Evolutionary conservation across 2,888 invertebrate genomes (phyloP).

Genomic region (Syrista parreyssii): DNA sequence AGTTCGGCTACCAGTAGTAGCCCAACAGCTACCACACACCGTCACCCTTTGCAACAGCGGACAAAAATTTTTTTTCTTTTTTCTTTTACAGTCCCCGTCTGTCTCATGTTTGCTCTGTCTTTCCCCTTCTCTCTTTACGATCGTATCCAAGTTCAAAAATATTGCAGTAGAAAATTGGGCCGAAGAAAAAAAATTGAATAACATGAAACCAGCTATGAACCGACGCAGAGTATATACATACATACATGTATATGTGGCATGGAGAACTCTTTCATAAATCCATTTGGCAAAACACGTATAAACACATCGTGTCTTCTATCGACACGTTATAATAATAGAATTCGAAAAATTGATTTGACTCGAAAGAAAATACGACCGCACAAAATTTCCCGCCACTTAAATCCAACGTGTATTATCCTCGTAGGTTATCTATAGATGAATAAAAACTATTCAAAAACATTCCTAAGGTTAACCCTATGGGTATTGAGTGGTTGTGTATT

Average conservation of each 20-base stretch:
- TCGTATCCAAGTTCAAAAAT: not conserved
- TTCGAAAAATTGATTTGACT: not conserved
- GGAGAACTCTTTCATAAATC: not conserved
- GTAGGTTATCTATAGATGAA: not conserved
- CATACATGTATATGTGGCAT: not conserved
- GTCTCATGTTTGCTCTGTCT: too few relatives aligned
- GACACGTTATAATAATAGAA: not conserved
- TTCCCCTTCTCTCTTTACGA: too few relatives aligned
- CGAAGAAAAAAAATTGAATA: not conserved
- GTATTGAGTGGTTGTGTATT: not conserved
- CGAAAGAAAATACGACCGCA: not conserved
- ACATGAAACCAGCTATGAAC: not conserved
- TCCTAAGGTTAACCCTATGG: not conserved
- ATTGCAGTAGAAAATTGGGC: not conserved
- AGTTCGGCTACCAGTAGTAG: not conserved
- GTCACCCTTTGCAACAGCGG: not conserved
- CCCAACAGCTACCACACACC: not conserved
- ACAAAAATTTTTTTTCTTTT: not conserved
- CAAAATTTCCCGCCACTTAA: not conserved
- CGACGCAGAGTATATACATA: not conserved
- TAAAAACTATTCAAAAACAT: not conserved
- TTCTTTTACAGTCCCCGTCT: not conserved
- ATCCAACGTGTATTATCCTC: not conserved
- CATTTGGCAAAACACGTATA: not conserved
- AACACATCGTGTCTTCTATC: not conserved